Conservation (phyloP, 2,797 vertebrate species). For the Picus viridis region DNA sequence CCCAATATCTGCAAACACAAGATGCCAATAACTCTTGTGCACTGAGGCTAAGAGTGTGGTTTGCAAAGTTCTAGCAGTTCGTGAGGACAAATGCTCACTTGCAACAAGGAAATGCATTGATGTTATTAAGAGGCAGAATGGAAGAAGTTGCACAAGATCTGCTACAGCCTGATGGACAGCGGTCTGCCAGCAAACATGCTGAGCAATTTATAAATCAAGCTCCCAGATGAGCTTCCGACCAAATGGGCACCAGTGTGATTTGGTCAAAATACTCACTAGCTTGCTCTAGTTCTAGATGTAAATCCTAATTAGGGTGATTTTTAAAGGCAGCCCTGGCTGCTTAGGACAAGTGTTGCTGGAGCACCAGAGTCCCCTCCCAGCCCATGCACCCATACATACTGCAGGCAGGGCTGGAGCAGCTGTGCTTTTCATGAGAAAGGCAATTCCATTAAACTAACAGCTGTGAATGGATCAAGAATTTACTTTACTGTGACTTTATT, state of each 20-base stretch:
- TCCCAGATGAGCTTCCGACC: neutral
- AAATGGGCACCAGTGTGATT: neutral
- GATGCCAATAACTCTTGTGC: neutral
- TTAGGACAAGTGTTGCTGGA: neutral
- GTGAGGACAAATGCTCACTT: neutral
- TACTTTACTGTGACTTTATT: slow-evolving; percentile 48
- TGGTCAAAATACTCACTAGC: neutral
- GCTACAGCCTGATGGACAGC: fast-evolving
- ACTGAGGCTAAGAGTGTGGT: neutral
- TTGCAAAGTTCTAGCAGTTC: neutral
- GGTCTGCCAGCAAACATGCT: fast-evolving
- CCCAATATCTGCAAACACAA: neutral
- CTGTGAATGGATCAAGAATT: slow-evolving; percentile 46
- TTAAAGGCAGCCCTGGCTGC: neutral
- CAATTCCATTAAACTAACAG: slow-evolving; percentile 62
- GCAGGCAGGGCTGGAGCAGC: slow-evolving; percentile 29
- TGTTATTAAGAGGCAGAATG: neutral
- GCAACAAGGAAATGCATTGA: fast-evolving
- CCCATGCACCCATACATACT: fast-evolving
- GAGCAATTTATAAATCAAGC: neutral
- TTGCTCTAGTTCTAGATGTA: neutral
- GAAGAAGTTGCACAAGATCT: neutral
- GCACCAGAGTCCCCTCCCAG: neutral
- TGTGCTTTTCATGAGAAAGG: neutral
- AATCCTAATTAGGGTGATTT: fast-evolving